A percentile compares a stretch with the other conserved stretches of the same genome.
Conservation (phyloP, 2,797 vertebrate genomes). For the Ispidina lecontei region DNA sequence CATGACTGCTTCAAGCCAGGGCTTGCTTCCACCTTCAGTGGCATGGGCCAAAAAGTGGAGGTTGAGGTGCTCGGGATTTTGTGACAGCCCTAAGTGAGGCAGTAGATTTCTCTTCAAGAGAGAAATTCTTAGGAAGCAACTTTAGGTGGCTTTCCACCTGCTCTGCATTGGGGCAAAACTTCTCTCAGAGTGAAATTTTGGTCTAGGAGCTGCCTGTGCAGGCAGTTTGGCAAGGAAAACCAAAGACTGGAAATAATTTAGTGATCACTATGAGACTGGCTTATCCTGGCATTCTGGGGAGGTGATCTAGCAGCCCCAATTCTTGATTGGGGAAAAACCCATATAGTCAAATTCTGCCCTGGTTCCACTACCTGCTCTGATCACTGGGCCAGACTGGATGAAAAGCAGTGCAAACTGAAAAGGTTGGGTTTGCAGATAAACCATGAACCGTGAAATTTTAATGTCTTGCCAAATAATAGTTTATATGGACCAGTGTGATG, state of each 20-base stretch:
- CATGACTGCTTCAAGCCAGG: not conserved
- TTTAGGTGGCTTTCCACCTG: not conserved
- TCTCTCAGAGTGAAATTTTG: not conserved
- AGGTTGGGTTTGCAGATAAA: not conserved
- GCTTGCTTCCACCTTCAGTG: not conserved
- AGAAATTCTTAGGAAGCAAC: not conserved
- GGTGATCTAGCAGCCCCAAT: not conserved
- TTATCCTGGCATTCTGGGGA: not conserved
- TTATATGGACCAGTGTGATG: not conserved
- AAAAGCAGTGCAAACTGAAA: not conserved
- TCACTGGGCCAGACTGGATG: not conserved
- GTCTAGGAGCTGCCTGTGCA: not conserved
- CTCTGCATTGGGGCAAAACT: not conserved
- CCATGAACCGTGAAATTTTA: too few relatives aligned
- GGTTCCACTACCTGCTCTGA: not conserved
- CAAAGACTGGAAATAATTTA: not conserved
- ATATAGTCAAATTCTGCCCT: not conserved
- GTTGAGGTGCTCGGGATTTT: not conserved
- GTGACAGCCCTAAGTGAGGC: not conserved
- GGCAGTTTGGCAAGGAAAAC: not conserved
- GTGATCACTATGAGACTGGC: accelerated
- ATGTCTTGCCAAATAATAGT: not conserved
- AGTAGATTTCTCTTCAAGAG: not conserved
- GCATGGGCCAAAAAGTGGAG: not conserved
- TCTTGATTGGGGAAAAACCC: not conserved